Conservation (phyloP, 1,140 invertebrate genomes). For the Drosophila ohnishii region DNA sequence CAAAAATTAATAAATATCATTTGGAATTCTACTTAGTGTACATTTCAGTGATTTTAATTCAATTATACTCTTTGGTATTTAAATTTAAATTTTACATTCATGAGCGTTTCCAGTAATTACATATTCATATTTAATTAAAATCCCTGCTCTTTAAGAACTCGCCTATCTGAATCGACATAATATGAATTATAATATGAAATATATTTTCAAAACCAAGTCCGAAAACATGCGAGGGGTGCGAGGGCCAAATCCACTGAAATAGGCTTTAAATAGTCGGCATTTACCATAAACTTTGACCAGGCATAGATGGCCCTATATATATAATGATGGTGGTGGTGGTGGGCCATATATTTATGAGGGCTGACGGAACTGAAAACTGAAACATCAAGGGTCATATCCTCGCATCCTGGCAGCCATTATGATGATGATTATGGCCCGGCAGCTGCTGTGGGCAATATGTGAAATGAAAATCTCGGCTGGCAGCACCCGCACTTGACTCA, state of each 20-base stretch:
- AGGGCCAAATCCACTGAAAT: constrained; percentile 2
- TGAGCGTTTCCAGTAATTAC: neutral
- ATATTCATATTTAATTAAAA: neutral
- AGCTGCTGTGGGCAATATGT: constrained; percentile 50
- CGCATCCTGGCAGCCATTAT: constrained; percentile 27
- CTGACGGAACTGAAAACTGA: constrained; percentile 20
- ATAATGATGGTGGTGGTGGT: neutral
- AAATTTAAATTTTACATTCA: neutral
- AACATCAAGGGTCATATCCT: constrained; percentile 25
- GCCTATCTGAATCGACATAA: neutral
- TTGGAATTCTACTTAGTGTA: too few species aligned
- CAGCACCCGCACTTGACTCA: constrained; percentile 36
- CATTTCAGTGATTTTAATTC: neutral
- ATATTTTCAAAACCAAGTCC: neutral
- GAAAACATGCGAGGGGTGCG: neutral
- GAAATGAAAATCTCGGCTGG: constrained; percentile 49
- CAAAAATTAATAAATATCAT: too few species aligned
- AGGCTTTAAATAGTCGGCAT: constrained; percentile 36
- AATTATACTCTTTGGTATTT: neutral
- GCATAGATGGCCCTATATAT: constrained; percentile 12
- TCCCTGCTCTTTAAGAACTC: neutral
- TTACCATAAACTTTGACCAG: constrained; percentile 38
- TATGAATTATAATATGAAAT: neutral
- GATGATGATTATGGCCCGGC: constrained; percentile 47
- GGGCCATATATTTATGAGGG: constrained; percentile 27